Conservation (phyloP, 2,888 invertebrate genomes). For the Chymomyza fuscimana region DNA sequence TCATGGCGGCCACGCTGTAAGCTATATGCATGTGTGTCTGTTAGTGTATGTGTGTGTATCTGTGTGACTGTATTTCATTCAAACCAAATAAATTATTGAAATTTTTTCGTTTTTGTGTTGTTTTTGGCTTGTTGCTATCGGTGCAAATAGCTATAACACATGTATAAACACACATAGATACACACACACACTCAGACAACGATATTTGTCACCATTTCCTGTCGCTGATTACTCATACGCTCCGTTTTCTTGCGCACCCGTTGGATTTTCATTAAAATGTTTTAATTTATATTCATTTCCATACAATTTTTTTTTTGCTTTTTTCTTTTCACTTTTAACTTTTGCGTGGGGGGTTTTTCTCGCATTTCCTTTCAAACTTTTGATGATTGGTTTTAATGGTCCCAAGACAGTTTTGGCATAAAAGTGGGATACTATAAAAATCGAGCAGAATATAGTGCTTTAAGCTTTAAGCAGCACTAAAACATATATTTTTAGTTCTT, state of each 20-base stretch:
- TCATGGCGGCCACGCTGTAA: background rate
- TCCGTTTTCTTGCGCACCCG: slow-evolving; percentile 57
- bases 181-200: slow-evolving; percentile 31
- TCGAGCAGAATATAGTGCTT: background rate
- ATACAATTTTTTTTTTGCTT: slow-evolving; percentile 41
- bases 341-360: slow-evolving; percentile 12
- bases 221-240: slow-evolving; percentile 75
- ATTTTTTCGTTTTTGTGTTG: slow-evolving; percentile 46
- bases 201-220: slow-evolving; percentile 75
- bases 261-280: slow-evolving; percentile 68
- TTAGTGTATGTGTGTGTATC: background rate
- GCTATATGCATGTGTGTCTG: background rate
- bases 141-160: slow-evolving; percentile 72
- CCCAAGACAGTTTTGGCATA: too few relatives aligned
- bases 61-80: slow-evolving; percentile 19
- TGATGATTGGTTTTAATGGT: background rate
- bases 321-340: slow-evolving; percentile 21
- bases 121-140: slow-evolving; percentile 71
- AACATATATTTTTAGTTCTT: too few relatives aligned
- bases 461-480: background rate
- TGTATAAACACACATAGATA: background rate
- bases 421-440: too few relatives aligned
- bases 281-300: slow-evolving; percentile 71
- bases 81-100: slow-evolving; percentile 72
- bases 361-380: background rate